Evolutionary conservation across 1,140 invertebrate species (phyloP).

Genomic region (Diploscapter pachys): DNA sequence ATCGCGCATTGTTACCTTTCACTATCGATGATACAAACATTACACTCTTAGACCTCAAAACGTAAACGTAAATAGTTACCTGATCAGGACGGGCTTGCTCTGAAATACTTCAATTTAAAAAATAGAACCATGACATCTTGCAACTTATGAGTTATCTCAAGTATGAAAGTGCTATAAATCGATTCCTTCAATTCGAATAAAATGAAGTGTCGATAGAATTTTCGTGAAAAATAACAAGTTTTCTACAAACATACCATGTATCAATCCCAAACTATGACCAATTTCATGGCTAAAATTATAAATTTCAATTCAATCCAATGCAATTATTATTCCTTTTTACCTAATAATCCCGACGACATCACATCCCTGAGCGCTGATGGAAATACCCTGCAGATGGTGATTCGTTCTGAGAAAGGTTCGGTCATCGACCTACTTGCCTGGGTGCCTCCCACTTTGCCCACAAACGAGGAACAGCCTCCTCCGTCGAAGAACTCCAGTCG

Average conservation of each 20-base stretch:
- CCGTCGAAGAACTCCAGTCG: conserved; percentile 57
- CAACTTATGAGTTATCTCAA: too few relatives aligned
- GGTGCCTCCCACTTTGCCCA: conserved; percentile 52
- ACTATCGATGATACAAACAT: too few relatives aligned
- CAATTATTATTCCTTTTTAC: too few relatives aligned
- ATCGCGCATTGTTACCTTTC: too few relatives aligned
- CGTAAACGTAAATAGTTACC: conserved; percentile 2
- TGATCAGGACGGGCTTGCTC: conserved; percentile 57
- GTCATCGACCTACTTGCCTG: conserved; percentile 36
- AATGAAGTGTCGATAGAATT: too few relatives aligned
- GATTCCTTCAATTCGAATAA: too few relatives aligned
- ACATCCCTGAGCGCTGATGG: conserved; percentile 55
- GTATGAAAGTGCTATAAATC: too few relatives aligned
- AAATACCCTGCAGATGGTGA: conserved; percentile 44
- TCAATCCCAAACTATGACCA: conserved; percentile 54
- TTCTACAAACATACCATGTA: conserved; percentile 20
- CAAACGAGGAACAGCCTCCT: conserved; percentile 57
- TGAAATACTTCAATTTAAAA: conserved; percentile 6
- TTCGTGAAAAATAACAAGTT: too few relatives aligned
- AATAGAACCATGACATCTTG: too few relatives aligned
- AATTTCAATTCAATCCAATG: too few relatives aligned
- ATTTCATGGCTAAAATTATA: conserved; percentile 46
- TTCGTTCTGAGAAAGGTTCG: conserved; percentile 1
- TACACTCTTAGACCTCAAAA: too few relatives aligned
- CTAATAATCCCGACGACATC: conserved; percentile 53